These are phyloP conservation scores for Romanogobio albipinnatus DNA, from an alignment of 2,113 vertebrate genomes.

Conservation along the genomic window DNA sequence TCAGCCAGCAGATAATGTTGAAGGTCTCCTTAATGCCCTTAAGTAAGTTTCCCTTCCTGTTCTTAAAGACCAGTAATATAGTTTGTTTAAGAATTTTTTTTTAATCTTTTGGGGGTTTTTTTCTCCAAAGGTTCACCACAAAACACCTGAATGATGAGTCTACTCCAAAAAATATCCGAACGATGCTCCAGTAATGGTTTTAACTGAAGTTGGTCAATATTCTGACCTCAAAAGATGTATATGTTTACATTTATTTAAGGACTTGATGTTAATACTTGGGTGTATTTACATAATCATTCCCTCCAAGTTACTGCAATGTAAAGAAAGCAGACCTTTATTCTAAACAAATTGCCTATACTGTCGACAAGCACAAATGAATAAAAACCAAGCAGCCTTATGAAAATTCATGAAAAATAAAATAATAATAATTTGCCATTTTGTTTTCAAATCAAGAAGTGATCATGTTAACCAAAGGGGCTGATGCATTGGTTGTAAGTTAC, in stretches of 20 bases:
- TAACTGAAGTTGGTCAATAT: conserved; percentile 84
- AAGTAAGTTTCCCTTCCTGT: conserved; percentile 80
- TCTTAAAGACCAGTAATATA: neutral
- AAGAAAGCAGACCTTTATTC: conserved; percentile 70
- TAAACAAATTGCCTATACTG: conserved; percentile 74
- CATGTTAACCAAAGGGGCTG: conserved; percentile 52
- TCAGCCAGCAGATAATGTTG: conserved; percentile 95
- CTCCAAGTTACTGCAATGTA: conserved; percentile 80
- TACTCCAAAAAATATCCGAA: conserved; percentile 96
- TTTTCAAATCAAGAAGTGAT: conserved; percentile 37
- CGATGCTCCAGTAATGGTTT: conserved; percentile 93
- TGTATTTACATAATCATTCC: conserved; percentile 89
- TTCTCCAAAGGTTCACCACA: conserved; percentile 89
- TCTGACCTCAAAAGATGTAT: conserved; percentile 97
- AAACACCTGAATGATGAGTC: conserved; percentile 99
- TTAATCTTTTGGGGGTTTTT: neutral
- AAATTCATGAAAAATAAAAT: conserved; percentile 40
- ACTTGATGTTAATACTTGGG: conserved; percentile 94
- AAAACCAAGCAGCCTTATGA: conserved; percentile 80
- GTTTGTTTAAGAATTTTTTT: neutral
- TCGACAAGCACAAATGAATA: conserved; percentile 74
- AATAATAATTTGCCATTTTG: conserved; percentile 26
- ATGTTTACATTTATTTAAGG: conserved; percentile 99
- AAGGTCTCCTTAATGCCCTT: conserved; percentile 97
- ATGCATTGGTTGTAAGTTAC: conserved; percentile 5